Evolutionary conservation across 2,888 invertebrate species (phyloP).

Genomic region (Philereme transversata): DNA sequence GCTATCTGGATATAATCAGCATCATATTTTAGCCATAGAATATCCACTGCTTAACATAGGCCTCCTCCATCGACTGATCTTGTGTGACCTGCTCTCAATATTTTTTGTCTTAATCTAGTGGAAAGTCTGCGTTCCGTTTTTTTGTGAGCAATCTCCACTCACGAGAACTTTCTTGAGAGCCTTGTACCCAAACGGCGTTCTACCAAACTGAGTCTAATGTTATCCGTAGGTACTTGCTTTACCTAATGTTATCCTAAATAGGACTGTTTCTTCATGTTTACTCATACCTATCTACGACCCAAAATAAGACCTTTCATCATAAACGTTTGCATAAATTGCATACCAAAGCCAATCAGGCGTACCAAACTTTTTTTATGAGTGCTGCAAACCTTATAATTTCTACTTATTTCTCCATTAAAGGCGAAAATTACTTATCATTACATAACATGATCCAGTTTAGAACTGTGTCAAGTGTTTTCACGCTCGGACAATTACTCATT

Average conservation of each 20-base stretch:
- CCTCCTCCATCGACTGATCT: too few species aligned
- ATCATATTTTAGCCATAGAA: too few species aligned
- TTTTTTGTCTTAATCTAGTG: too few species aligned
- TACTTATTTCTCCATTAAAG: conserved; percentile 19
- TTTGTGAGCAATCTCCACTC: too few species aligned
- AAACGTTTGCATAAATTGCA: conserved; percentile 12
- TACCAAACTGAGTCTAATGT: too few species aligned
- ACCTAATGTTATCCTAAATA: neutral
- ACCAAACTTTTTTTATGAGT: conserved; percentile 1
- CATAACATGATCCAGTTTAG: conserved; percentile 28
- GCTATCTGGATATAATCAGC: too few species aligned
- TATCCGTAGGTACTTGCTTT: too few species aligned
- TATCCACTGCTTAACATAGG: too few species aligned
- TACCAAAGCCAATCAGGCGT: conserved; percentile 8
- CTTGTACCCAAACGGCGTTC: too few species aligned
- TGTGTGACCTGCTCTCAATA: too few species aligned
- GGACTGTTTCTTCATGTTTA: neutral
- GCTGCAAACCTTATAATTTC: conserved; percentile 8
- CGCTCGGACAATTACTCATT: conserved; percentile 27
- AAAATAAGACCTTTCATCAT: neutral
- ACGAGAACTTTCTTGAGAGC: too few species aligned
- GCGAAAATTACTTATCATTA: conserved; percentile 17
- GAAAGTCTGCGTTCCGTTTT: too few species aligned
- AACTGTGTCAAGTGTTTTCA: conserved; percentile 32
- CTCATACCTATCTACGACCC: neutral